Evolutionary conservation across 2,797 vertebrate species (phyloP), one percentile per base, ranked within the genome.

Genomic region (Crocodylus rhombifer): DNA sequence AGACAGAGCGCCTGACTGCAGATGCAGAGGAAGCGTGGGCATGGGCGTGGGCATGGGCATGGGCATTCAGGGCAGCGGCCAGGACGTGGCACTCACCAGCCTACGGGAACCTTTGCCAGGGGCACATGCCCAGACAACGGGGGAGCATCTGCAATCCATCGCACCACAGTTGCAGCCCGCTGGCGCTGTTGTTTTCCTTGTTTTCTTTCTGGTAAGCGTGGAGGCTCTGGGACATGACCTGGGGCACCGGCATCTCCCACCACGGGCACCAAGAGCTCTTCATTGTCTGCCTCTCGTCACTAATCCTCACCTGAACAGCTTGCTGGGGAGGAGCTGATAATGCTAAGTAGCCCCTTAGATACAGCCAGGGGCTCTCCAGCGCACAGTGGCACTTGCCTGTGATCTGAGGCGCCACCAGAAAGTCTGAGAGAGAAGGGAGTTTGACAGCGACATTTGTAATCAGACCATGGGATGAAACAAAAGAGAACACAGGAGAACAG

Each of bases 391-490:
- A 0, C 16, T 57, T 77, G 9, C 64, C 65, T 28, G 69, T 87
- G 74, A 64, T 25, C 26, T 10, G 5, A 85, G 36, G 64, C 69
- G 28, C 58, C 57, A 33, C 26, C 28, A 28, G 69, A 61, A 95
- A 84, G 15, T 2, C 23, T 55, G 63, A 67, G 73, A 90, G 82
- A 65, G 9, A 30, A 74, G 80, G 67, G 23, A 86, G 36, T 77
- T 84, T 88, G 51, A 74, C 84, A 80, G 5, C 82, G 75, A 61
- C 79, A 26, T 61, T 80, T 87, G 87, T 94, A 91, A 95, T 92
- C 92, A 92, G 77, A 71, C 42, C 4, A 3, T n/a, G 87, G 90
- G 77, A 30, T 87, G 89, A 95, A 94, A 91, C 90, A 81, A 80
- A 92, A 89, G 60, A 77, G 85, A 82, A 89, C 10, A 10, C 14